A percentile compares a stretch with the other conserved stretches of the same genome.
phyloP scores from a whole-genome alignment of 1,140 invertebrate genomes.

The Dendrolimus punctatus region DNA sequence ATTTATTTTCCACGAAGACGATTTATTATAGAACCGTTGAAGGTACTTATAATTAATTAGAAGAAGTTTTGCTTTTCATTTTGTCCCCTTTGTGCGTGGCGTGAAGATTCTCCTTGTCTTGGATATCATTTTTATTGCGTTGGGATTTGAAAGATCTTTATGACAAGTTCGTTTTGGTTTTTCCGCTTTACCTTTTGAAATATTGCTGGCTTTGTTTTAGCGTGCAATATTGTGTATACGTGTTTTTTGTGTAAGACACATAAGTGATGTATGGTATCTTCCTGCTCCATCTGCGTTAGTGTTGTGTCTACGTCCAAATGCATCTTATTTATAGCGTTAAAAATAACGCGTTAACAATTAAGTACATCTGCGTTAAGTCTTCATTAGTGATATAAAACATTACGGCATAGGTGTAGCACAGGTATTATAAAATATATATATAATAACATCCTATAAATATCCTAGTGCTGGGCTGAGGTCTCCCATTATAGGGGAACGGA shows the following conservation, averaged over 20 bases:
- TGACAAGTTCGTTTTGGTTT: conserved; percentile 20
- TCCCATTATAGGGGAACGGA: too few relatives aligned
- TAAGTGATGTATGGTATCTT: background rate
- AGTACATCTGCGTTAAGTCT: too few relatives aligned
- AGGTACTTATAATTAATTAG: conserved; percentile 64
- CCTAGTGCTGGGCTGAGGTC: too few relatives aligned
- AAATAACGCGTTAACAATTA: too few relatives aligned
- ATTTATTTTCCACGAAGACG: conserved; percentile 63
- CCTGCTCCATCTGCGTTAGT: too few relatives aligned
- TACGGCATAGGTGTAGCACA: too few relatives aligned
- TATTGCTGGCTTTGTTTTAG: too few relatives aligned
- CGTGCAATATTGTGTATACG: conserved; percentile 10
- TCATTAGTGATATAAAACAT: too few relatives aligned
- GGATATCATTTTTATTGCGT: conserved; percentile 36
- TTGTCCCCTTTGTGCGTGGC: conserved; percentile 42
- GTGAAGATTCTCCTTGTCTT: conserved; percentile 30
- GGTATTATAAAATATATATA: too few relatives aligned
- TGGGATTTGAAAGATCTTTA: conserved; percentile 26
- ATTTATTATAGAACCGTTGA: conserved; percentile 69
- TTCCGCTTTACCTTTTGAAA: conserved; percentile 13
- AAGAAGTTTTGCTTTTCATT: conserved; percentile 64
- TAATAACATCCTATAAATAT: too few relatives aligned
- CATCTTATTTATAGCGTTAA: too few relatives aligned
- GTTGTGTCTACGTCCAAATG: too few relatives aligned
- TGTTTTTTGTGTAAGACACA: conserved; percentile 15